Base-by-base conservation (phyloP, 2,113 vertebrate genomes). In the Ochotona princeps region DNA sequence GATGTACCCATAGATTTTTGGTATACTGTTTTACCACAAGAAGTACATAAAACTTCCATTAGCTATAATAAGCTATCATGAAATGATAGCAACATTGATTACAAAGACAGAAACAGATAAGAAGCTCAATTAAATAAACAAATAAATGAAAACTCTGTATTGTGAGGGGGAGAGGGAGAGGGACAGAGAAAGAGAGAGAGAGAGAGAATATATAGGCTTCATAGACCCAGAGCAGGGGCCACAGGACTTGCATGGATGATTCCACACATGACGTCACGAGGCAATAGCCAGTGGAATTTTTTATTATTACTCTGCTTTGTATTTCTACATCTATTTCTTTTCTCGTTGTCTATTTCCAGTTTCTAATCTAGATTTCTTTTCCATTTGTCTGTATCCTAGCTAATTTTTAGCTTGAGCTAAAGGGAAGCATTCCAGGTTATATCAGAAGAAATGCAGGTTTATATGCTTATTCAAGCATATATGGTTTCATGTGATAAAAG, bases 391-490 rank as follows among this genome's bases (percentile, higher is more conserved):
- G 23, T 14, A 26, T 70, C 5, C 26, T 82, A 51, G 11, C 7
- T 51, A 87, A 14, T 83, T 67, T 49, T 84, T 25, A 90, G 20
- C 63, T 90, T 92, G 32, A 95, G 87, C 87, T 32, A 67, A 65
- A 87, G 25, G 21, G 7, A 63, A 86, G 75, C 44, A 67, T 11
- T 15, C 10, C 57, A 91, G n/a, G 20, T 66, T 44, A 30, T 75
- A 49, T 32, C 30, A 57, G 21, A 66, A 66, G 35, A 83, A 89
- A 83, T 63, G 83, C 10, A 89, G 67, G 8, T 15, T 80, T 82
- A 11, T 38, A 18, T 8, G 28, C 63, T 65, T 90, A 70, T 67
- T 5, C 49, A 69, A 23, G 25, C 47, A 54, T 15, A 13, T 26
- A 44, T 51, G 3, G 80, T 89, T 76, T 75, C 12, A 67, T 67